phyloP scores from a whole-genome alignment of 92 coral and sea anemone species.

The Zoanthus gigantus region DNA sequence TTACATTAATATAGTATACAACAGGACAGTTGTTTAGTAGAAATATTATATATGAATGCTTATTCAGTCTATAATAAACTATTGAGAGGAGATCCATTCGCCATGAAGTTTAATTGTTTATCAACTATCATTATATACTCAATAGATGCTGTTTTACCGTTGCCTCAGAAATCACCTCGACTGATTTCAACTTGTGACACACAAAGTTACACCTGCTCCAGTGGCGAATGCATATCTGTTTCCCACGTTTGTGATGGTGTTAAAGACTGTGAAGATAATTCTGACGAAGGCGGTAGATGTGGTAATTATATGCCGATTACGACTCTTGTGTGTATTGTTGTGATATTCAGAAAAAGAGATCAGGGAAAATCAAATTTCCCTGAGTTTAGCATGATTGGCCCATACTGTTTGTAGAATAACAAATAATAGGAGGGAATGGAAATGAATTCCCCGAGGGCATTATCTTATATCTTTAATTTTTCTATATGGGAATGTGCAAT shows the following conservation, averaged over 20 bases:
- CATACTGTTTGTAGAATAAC: background rate
- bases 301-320: background rate
- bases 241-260: slow-evolving; percentile 21
- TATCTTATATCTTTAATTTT: too few species aligned
- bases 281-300: slow-evolving; percentile 31
- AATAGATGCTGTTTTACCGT: background rate
- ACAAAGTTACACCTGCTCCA: background rate
- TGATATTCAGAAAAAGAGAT: background rate
- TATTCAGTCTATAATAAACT: too few species aligned
- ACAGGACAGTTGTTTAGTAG: too few species aligned
- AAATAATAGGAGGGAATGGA: too few species aligned
- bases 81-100: too few species aligned
- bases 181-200: slow-evolving; percentile 10
- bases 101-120: too few species aligned
- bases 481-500: too few species aligned
- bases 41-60: too few species aligned
- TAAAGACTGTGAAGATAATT: slow-evolving; percentile 3
- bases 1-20: too few species aligned
- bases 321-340: background rate
- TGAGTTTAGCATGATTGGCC: background rate
- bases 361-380: background rate
- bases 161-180: background rate
- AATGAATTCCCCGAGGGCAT: too few species aligned
- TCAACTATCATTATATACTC: background rate
- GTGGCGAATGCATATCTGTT: slow-evolving; percentile 7